phyloP scores from a whole-genome alignment of 2,797 vertebrate genomes.

The Decapterus maruadsi region DNA sequence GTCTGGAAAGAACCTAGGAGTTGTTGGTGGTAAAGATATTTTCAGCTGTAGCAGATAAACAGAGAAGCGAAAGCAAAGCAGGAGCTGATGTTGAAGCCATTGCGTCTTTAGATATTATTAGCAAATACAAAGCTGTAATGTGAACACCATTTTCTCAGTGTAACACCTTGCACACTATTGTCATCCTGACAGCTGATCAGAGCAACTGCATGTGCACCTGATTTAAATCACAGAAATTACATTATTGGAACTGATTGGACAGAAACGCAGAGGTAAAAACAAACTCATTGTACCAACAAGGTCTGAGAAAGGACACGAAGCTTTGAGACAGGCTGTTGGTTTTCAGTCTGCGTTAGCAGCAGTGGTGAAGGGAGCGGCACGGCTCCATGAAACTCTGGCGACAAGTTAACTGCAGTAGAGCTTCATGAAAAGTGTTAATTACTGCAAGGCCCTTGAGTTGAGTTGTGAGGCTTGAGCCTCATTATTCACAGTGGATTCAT shows the following conservation, averaged over 20 bases:
- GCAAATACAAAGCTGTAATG: neutral
- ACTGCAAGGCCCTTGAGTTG: neutral
- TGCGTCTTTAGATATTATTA: neutral
- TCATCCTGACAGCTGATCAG: neutral
- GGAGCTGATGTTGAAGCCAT: neutral
- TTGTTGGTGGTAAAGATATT: neutral
- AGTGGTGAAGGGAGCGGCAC: neutral
- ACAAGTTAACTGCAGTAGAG: neutral
- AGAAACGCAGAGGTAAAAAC: neutral
- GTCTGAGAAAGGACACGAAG: neutral
- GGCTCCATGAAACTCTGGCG: neutral
- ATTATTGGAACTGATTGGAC: neutral
- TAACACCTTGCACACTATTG: neutral
- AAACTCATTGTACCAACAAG: neutral
- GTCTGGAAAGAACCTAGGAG: no score
- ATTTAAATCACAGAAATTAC: neutral
- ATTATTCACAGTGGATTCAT: slow-evolving; percentile 8
- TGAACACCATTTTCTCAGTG: neutral
- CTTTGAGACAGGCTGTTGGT: neutral
- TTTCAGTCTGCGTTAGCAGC: neutral
- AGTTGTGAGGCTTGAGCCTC: neutral
- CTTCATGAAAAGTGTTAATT: slow-evolving; percentile 5
- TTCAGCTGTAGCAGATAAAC: neutral
- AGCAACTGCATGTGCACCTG: neutral
- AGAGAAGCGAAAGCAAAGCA: slow-evolving; percentile 15